These are phyloP conservation scores for Betta splendens DNA, from an alignment of 2,797 vertebrate genomes.

Conservation along the genomic window DNA sequence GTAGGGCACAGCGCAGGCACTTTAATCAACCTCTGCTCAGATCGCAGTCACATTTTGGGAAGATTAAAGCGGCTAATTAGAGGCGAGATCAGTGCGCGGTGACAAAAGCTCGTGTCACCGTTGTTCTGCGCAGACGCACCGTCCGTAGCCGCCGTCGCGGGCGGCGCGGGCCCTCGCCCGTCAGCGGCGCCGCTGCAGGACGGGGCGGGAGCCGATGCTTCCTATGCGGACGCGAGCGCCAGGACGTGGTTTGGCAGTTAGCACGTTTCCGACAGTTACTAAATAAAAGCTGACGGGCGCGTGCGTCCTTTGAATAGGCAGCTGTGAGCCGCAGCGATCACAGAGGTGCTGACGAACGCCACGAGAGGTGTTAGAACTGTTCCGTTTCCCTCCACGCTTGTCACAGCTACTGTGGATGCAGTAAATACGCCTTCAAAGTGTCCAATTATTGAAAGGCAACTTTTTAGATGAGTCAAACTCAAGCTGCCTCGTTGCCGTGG, in stretches of 20 bases:
- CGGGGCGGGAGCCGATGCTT: constrained; percentile 30
- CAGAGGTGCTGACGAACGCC: constrained; percentile 45
- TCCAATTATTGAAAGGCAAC: constrained; percentile 34
- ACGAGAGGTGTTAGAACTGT: constrained; percentile 31
- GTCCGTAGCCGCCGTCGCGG: constrained; percentile 13
- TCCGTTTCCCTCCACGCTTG: constrained; percentile 33
- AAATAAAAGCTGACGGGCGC: constrained; percentile 15
- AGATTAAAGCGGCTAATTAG: constrained; percentile 27
- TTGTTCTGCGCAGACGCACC: constrained; percentile 14
- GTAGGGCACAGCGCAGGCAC: constrained; percentile 25
- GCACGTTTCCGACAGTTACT: constrained; percentile 5
- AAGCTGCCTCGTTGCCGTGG: no score
- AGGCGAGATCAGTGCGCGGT: constrained; percentile 8
- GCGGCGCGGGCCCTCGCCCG: constrained; percentile 57
- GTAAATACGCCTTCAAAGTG: constrained; percentile 39
- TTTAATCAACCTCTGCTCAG: constrained; percentile 33
- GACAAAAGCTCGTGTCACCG: not conserved
- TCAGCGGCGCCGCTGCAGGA: constrained; percentile 66
- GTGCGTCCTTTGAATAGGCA: constrained; percentile 9
- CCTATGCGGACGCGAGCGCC: constrained; percentile 5
- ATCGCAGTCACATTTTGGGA: constrained; percentile 18
- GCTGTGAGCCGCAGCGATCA: constrained; percentile 19
- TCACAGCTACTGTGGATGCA: constrained; percentile 34
- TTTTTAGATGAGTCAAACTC: constrained; percentile 25
- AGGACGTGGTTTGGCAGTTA: constrained; percentile 13